Percentiles rank a stretch among this genome's conserved stretches.
These are phyloP conservation scores for Mus spretus DNA, from an alignment of 2,797 vertebrate species.

Conservation along the genomic window DNA sequence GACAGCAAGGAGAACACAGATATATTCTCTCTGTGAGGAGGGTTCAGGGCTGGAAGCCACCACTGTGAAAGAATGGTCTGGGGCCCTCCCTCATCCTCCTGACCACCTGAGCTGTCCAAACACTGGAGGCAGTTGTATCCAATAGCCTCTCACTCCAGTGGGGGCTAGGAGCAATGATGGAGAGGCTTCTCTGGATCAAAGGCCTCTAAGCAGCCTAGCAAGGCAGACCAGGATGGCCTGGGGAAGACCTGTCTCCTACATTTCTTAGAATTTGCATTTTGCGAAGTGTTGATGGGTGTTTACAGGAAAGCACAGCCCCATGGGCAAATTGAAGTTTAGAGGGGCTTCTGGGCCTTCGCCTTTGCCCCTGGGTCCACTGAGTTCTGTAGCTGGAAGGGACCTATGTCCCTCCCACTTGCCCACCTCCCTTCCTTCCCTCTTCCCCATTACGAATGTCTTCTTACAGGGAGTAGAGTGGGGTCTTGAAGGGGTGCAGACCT, in stretches of 20 bases:
- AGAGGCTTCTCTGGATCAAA: background rate
- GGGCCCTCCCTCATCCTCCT: too few species aligned
- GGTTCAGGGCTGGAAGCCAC: fast-evolving
- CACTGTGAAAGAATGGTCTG: background rate
- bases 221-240: background rate
- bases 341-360: background rate
- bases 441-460: background rate
- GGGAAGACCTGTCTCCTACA: background rate
- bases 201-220: background rate
- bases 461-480: too few species aligned
- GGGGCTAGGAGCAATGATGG: background rate
- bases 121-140: background rate
- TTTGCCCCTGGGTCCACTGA: background rate
- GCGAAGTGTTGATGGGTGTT: constrained; percentile 18
- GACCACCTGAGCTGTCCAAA: fast-evolving
- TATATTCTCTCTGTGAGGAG: background rate
- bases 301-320: background rate
- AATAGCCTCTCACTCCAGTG: fast-evolving
- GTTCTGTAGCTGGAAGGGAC: too few species aligned
- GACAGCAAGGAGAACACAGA: background rate
- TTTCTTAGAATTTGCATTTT: background rate
- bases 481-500: background rate
- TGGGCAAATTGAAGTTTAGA: background rate
- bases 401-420: too few species aligned
- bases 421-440: background rate